Percentiles rank a stretch among this genome's conserved stretches.
These are phyloP conservation scores for Heliconius ismenius DNA, from an alignment of 2,888 invertebrate genomes.

Conservation along the genomic window DNA sequence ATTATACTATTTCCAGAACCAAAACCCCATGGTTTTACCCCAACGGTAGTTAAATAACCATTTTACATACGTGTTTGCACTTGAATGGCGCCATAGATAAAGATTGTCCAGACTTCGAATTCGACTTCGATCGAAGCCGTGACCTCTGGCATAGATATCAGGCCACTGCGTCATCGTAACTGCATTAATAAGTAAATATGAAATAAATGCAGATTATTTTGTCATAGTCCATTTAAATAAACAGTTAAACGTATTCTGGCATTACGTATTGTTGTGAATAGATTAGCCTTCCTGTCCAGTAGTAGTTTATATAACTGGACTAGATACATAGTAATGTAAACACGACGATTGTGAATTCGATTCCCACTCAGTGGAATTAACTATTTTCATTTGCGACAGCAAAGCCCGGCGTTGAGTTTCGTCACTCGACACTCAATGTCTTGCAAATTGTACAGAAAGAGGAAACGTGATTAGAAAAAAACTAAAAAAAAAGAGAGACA, in stretches of 20 bases:
- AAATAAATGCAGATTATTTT: not conserved
- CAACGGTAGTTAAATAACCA: not conserved
- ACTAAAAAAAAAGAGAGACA: not conserved
- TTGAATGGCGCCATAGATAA: constrained; percentile 18
- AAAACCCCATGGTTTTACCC: not conserved
- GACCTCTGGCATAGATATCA: constrained; percentile 21
- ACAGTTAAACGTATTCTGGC: not conserved
- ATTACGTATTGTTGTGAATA: constrained; percentile 8
- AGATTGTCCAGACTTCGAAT: constrained; percentile 12
- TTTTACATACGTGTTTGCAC: not conserved
- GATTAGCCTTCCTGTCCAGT: not conserved
- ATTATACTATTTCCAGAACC: not conserved
- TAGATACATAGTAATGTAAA: not conserved
- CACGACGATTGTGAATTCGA: not conserved
- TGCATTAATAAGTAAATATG: not conserved
- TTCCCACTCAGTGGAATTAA: not conserved
- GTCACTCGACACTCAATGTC: not conserved
- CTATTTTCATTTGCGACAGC: not conserved
- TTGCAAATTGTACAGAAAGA: not conserved
- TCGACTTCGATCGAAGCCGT: constrained; percentile 15
- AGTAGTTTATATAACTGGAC: not conserved
- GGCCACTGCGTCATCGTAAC: not conserved
- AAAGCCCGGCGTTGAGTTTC: not conserved
- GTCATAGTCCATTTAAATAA: not conserved
- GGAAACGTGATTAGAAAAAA: too few species aligned